Evolutionary conservation across 1,140 invertebrate species (phyloP), one percentile per base, ranked within the genome.

Genomic region (Batillaria attramentaria): DNA sequence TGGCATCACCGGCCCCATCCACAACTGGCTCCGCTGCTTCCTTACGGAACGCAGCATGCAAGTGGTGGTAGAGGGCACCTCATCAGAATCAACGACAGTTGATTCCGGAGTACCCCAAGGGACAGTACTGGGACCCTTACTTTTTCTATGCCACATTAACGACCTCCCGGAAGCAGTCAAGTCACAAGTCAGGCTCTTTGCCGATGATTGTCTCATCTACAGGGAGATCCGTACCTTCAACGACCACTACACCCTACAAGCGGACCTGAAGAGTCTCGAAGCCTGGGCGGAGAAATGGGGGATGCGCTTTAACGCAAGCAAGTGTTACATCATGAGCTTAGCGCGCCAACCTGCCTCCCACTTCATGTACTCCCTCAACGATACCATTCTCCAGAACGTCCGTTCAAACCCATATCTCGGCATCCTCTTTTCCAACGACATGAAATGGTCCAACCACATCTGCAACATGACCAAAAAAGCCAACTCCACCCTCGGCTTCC

Each of bases 171-270:
- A 62, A 33, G 42, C 39, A 6, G 79, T 81, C 10, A 79, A 16
- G 16, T 79, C 82, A 24, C 41, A 68, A 60, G 79, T 78, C 3
- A 24, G 72, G 24, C 46, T 83, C 37, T 79, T 83, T 60, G 72
- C 81, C 31, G 79, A 80, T 28, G 70, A 83, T 42, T 83, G 75
- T 50, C 75, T 80, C 4, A 35, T 83, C 2, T 80, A 80, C n/a
- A 5, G 76, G 28, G 60, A 73, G 42, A 80, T 80, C 37, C 66
- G 46, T 39, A 70, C 54, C 43, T 10, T 57, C 31, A 28, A 31
- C 35, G 62, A 66, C 62, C 62, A 66, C 33, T 16, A 33, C 1
- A 37, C 33, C 62, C 31, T 66, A 37, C 62, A 66, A 66, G 62
- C 35, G 6, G 62, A 37, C 62, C 10, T 66, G 62, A 31, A 66